Base-by-base conservation (phyloP, 2,113 vertebrate species). In the Apaloderma vittatum region DNA sequence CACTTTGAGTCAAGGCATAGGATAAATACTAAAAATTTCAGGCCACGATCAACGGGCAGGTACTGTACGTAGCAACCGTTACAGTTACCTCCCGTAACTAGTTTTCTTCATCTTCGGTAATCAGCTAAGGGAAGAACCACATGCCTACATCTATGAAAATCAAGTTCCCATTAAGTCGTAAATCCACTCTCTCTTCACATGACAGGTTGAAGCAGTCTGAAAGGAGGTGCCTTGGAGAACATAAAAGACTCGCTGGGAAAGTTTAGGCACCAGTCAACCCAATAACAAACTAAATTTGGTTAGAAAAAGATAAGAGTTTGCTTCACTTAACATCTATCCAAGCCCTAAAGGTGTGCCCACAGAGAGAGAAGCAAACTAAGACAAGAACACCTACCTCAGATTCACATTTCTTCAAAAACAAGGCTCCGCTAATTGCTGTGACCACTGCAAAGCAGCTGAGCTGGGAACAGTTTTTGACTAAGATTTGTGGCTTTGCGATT, bases 301-400 rank as follows among this genome's bases (percentile, higher is more conserved):
- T 93, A 94, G 68, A 63, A 94, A 86, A 58, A 80, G 67, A 26
- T 83, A 90, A 73, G 57, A 61, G 34, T 54, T 89, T 93, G 58
- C 58, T 79, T 96, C 46, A 55, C 51, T 86, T 73, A 86, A 45
- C 46, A 70, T 5, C 0, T 43, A 46, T 16, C 59, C 80, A 86
- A 80, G 75, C 72, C 82, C 67, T 80, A 72, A 80, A 90, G 85
- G 72, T 49, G 26, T 91, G 82, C 58, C 48, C 63, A n/a, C 4
- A 26, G 67, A 74, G 23, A 93, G 88, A 88, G 26, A 92, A 76
- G 57, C 67, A 86, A 86, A 80, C 36, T 22, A 48, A 90, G 71
- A 81, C 65, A 74, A 70, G 75, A 86, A 62, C 62, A 23, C 63
- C 34, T 10, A 86, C 68, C 75, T 74, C 62, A 80, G 63, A 74